phyloP scores from a whole-genome alignment of 1,140 invertebrate genomes.

The Diploscapter pachys region DNA sequence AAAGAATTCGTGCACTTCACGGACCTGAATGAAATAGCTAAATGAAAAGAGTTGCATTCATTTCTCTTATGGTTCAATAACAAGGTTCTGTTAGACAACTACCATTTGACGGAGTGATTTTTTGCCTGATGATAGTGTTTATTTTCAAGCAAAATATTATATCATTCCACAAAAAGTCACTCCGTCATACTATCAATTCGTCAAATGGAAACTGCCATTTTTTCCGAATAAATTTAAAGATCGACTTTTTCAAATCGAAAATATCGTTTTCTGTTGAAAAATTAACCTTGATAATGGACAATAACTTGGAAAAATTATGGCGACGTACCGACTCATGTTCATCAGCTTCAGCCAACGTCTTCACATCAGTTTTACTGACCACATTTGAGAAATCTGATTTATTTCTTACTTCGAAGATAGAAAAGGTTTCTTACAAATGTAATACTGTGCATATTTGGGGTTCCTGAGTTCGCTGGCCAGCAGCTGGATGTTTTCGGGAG shows the following conservation, averaged over 20 bases:
- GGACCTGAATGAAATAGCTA: conserved; percentile 32
- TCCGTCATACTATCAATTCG: too few species aligned
- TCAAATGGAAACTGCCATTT: background rate
- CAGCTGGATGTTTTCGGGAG: conserved; percentile 84
- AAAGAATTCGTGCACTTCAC: conserved; percentile 51
- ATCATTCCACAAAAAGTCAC: too few species aligned
- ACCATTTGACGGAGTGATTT: too few species aligned
- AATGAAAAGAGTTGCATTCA: conserved; percentile 24
- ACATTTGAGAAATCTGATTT: conserved; percentile 90
- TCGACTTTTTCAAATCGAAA: conserved; percentile 63
- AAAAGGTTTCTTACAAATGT: conserved; percentile 76
- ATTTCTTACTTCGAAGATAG: too few species aligned
- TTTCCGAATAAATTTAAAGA: conserved; percentile 48
- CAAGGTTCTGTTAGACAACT: too few species aligned
- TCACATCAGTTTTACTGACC: conserved; percentile 91
- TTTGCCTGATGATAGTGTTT: too few species aligned
- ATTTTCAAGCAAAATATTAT: too few species aligned
- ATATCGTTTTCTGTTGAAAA: background rate
- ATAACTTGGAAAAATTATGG: background rate
- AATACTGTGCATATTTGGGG: conserved; percentile 94
- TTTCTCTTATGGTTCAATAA: too few species aligned
- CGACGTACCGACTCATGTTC: conserved; percentile 86
- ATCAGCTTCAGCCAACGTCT: conserved; percentile 89
- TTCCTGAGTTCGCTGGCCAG: conserved; percentile 79
- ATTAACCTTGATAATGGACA: background rate